Percentiles rank a stretch among this genome's conserved stretches.
Evolutionary conservation across 2,888 invertebrate species (phyloP).

Genomic region (Spodoptera picta): DNA sequence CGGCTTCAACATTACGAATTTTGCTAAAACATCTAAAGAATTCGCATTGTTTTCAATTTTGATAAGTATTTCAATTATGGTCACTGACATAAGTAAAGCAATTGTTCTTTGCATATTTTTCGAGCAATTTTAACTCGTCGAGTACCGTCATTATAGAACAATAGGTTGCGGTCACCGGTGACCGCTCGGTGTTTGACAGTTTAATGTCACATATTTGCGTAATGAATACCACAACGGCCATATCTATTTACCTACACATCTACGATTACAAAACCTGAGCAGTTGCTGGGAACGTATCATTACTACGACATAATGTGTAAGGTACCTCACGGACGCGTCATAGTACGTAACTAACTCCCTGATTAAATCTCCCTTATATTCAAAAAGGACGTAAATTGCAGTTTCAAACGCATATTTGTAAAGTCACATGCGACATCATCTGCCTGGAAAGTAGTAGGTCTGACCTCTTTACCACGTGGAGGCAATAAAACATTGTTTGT

Average conservation of each 20-base stretch:
- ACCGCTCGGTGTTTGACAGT: too few species aligned
- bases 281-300: slow-evolving; percentile 26
- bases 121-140: not conserved
- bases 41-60: too few species aligned
- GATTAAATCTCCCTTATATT: slow-evolving; percentile 46
- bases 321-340: slow-evolving; percentile 24
- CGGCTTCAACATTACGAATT: too few species aligned
- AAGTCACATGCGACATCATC: slow-evolving; percentile 43
- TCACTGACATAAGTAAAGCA: not conserved
- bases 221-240: slow-evolving; percentile 21
- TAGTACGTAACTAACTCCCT: slow-evolving; percentile 48
- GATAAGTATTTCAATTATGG: not conserved
- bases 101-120: not conserved
- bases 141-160: too few species aligned
- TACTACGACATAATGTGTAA: slow-evolving; percentile 34
- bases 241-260: slow-evolving; percentile 42
- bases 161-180: too few species aligned
- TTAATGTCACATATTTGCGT: slow-evolving; percentile 18
- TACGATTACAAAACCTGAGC: slow-evolving; percentile 37
- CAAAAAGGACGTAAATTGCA: slow-evolving; percentile 35
- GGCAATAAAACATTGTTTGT: slow-evolving; percentile 19
- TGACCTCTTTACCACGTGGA: slow-evolving; percentile 33
- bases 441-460: slow-evolving; percentile 39
- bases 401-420: slow-evolving; percentile 44
- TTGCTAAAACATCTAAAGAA: too few species aligned